phyloP scores from a whole-genome alignment of 2,888 invertebrate species.

The Macaria liturata region DNA sequence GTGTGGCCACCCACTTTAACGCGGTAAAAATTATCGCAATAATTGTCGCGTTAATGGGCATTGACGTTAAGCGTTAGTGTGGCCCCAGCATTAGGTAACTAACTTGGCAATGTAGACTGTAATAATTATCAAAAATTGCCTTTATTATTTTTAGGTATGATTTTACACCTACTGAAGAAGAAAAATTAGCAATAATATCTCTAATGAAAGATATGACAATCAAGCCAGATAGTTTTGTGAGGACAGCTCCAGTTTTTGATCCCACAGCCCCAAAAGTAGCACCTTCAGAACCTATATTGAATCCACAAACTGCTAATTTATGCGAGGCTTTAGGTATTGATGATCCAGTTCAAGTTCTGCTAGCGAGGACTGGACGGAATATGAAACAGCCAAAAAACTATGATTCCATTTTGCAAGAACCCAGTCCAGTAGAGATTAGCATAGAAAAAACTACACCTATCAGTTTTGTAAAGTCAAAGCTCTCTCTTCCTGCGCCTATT shows the following conservation, averaged over 20 bases:
- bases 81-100: no score
- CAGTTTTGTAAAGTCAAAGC: constrained; percentile 49
- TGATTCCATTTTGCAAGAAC: not conserved
- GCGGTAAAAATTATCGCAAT: no score
- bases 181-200: constrained; percentile 85
- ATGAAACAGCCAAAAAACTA: constrained; percentile 50
- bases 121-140: not conserved
- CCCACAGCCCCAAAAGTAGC: constrained; percentile 57
- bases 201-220: constrained; percentile 88
- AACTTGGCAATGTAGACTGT: not conserved
- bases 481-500: constrained; percentile 67
- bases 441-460: constrained; percentile 46
- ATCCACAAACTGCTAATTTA: constrained; percentile 87
- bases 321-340: constrained; percentile 89
- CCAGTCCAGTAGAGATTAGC: constrained; percentile 15
- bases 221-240: constrained; percentile 89
- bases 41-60: no score
- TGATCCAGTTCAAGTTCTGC: constrained; percentile 89
- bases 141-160: constrained; percentile 80
- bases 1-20: no score
- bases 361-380: constrained; percentile 75
- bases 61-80: no score
- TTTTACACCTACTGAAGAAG: constrained; percentile 89
- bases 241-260: constrained; percentile 87
- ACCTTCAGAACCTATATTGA: constrained; percentile 81